Evolutionary conservation across 2,888 invertebrate genomes (phyloP), one percentile per base, ranked within the genome.

Genomic region (Idaea biselata): DNA sequence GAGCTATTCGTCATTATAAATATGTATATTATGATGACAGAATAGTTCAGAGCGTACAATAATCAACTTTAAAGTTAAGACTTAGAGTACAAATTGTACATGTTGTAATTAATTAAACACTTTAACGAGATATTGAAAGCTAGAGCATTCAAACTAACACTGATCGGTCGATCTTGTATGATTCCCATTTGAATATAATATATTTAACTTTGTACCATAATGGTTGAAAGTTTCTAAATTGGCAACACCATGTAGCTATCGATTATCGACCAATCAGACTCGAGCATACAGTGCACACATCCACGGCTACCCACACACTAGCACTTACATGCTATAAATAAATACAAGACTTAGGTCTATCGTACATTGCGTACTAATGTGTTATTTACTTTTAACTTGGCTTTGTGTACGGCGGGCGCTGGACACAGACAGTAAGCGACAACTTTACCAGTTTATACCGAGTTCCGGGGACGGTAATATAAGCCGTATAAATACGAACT

Each of bases 321-420:
- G 56, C 56, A 18, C 56, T 56, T 56, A 56, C 56, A 18, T 18
- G n/a, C 18, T 18, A 56, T 55, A 1, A 56, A 56, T 56, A 56
- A 56, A 56, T 56, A 56, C 56, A 56, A 56, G 18, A 18, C 56
- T 56, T 56, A 56, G 17, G 14, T 18, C 17, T 18, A 18, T 11
- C 56, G 17, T 18, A 18, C 56, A 55, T 17, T 55, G 16, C 55
- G 55, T 44, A 44, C 44, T 44, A 44, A 14, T 44, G 44, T 8
- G 44, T 44, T 44, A 44, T 44, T 44, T 44, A 44, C 44, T 44
- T 44, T 44, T 14, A 44, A 8, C 6, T 44, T 44, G 44, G 44
- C 44, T 44, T 44, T 44, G 8, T 44, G 0, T 14, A 44, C 44
- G 44, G 44, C 44, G 33, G 33, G 33, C 44, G 44, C 44, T 44